Percentiles rank a stretch among this genome's conserved stretches.
phyloP scores from a whole-genome alignment of 2,888 invertebrate species.

The Dynastes grantii region DNA sequence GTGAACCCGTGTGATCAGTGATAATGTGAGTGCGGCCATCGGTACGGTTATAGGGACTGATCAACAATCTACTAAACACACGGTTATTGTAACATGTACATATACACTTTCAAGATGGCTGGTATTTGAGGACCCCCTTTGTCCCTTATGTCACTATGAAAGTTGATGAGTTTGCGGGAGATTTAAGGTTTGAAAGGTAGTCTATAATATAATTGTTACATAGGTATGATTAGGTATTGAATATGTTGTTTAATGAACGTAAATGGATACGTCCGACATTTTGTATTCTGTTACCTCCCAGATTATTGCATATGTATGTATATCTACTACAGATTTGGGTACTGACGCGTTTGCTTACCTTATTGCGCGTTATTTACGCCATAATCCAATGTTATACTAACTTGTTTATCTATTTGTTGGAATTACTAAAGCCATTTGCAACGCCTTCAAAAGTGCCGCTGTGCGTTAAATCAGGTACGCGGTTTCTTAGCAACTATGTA shows the following conservation, averaged over 20 bases:
- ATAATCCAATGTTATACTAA: conserved; percentile 36
- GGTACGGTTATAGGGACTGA: conserved; percentile 34
- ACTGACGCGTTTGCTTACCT: conserved; percentile 58
- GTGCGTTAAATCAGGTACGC: conserved; percentile 27
- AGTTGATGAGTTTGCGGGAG: conserved; percentile 78
- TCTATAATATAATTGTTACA: conserved; percentile 54
- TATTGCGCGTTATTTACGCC: conserved; percentile 57
- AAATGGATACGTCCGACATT: conserved; percentile 43
- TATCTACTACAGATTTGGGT: conserved; percentile 32
- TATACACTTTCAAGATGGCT: conserved; percentile 77
- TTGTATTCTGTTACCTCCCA: conserved; percentile 42
- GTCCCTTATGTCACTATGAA: conserved; percentile 81
- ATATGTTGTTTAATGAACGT: conserved; percentile 1
- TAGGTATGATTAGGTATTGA: conserved; percentile 5
- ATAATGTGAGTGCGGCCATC: conserved; percentile 54
- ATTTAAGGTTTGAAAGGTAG: conserved; percentile 78
- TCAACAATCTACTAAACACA: conserved; percentile 34
- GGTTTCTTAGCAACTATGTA: conserved; percentile 52
- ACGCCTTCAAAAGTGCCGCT: conserved; percentile 43
- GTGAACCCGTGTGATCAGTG: conserved; percentile 58
- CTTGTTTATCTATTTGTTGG: conserved; percentile 29
- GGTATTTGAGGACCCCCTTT: conserved; percentile 76
- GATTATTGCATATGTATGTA: conserved; percentile 31
- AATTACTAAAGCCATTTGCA: conserved; percentile 2
- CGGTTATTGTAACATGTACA: conserved; percentile 49